Evolutionary conservation across 92 coral and sea anemone species (phyloP).

Genomic region (Parazoanthus darwini): DNA sequence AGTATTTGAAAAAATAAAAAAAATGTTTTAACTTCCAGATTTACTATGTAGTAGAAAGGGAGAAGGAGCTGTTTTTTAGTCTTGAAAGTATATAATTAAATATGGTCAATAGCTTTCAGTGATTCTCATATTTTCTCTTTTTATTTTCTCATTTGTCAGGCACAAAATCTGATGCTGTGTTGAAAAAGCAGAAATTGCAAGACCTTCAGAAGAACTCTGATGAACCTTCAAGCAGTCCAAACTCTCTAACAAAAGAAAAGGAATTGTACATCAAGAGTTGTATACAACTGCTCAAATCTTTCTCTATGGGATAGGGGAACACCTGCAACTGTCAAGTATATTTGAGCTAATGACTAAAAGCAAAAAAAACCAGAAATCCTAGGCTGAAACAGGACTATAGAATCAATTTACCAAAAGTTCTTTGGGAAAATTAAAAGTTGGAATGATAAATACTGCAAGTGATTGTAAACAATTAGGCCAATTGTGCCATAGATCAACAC

Average conservation of each 20-base stretch:
- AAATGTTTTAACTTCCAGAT: too few relatives aligned
- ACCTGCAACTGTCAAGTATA: neutral
- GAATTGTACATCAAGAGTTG: constrained; percentile 9
- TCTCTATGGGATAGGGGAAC: neutral
- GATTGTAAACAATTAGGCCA: neutral
- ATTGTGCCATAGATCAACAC: constrained; percentile 11
- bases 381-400: neutral
- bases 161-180: too few relatives aligned
- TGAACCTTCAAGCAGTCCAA: constrained; percentile 17
- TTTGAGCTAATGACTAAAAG: constrained; percentile 1
- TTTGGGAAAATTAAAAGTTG: constrained; percentile 7
- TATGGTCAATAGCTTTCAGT: neutral
- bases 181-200: neutral
- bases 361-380: neutral
- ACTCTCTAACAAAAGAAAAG: constrained; percentile 3
- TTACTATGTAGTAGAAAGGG: too few relatives aligned
- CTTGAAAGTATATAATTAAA: too few relatives aligned
- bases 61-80: too few relatives aligned
- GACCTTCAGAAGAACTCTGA: neutral
- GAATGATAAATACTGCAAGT: constrained; percentile 3
- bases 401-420: constrained; percentile 14
- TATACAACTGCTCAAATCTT: constrained; percentile 3
- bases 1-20: too few relatives aligned
- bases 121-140: constrained; percentile 12
- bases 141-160: too few relatives aligned